Evolutionary conservation across 2,797 vertebrate species (phyloP), one percentile per base, ranked within the genome.

Genomic region (Galago senegalensis): DNA sequence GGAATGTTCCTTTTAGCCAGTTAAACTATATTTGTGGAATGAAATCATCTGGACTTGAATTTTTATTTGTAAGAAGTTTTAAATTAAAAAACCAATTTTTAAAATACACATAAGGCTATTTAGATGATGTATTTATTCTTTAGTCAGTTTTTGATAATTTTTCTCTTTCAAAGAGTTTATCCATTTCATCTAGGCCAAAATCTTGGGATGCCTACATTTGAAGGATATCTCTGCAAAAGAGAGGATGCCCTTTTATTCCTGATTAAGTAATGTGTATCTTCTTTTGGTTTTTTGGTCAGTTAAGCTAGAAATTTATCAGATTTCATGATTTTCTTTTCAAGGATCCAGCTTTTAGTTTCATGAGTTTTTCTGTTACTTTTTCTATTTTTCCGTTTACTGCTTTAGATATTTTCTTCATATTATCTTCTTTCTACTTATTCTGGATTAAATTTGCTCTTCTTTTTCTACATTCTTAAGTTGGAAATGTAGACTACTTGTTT

Each of bases 41-140:
- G 76, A 86, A 95, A 56, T 61, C 53, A 77, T 91, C 49, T 91
- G 87, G 69, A 56, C 9, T 21, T 82, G 53, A 86, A 70, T 56
- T 87, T 76, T 93, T 70, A 96, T 87, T 81, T 70, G 53, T 91
- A 61, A 21, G 14, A 75, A 86, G 12, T 37, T 83, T 91, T 70
- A 94, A 87, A 82, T 85, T 90, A 82, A 87, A 86, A 93, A 61
- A 1, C 13, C 12, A 53, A 46, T 46, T 46, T 46, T 67, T 67
- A 67, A 67, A 75, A 77, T 87, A 77, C 18, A 34, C 34, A 61
- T 76, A 76, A 37, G 37, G 21, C 69, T 87, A 25, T 76, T 95
- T 72, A 89, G 34, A 77, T 72, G 43, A 31, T 20, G 83, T 2
- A 5, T 40, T 63, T 93, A 37, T 88, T 82, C 40, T 61, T 86